A percentile compares a stretch with the other conserved stretches of the same genome.
Evolutionary conservation across 2,797 vertebrate genomes (phyloP).

Genomic region (Podarcis siculus): DNA sequence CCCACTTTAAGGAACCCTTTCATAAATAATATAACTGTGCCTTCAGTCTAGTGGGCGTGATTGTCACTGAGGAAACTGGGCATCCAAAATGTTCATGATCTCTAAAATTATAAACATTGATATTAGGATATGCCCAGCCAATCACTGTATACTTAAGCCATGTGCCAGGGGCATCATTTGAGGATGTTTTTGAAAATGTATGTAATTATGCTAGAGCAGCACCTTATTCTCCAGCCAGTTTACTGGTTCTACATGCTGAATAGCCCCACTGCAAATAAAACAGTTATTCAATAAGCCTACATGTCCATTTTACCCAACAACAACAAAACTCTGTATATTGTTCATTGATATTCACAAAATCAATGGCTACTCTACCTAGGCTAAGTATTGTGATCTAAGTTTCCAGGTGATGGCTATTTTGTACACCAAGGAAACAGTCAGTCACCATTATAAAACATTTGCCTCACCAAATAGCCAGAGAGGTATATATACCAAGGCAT

Average conservation of each 20-base stretch:
- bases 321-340: background rate
- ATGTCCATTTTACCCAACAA: background rate
- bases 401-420: background rate
- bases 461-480: conserved; percentile 45
- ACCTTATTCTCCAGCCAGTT: background rate
- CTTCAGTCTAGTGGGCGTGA: too few species aligned
- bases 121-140: background rate
- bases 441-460: conserved; percentile 51
- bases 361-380: background rate
- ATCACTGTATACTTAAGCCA: background rate
- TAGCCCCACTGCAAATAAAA: background rate
- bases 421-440: conserved; percentile 51
- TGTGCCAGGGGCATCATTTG: background rate
- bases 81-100: background rate
- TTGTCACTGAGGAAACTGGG: background rate
- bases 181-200: background rate
- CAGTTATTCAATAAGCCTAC: background rate
- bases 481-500: background rate
- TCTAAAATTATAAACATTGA: background rate
- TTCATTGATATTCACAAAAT: background rate
- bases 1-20: too few species aligned
- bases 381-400: conserved; percentile 6
- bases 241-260: background rate
- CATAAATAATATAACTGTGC: background rate
- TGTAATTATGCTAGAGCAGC: background rate